A percentile compares a stretch with the other conserved stretches of the same genome.
phyloP scores from a whole-genome alignment of 2,797 vertebrate genomes.

The Crenichthys baileyi region DNA sequence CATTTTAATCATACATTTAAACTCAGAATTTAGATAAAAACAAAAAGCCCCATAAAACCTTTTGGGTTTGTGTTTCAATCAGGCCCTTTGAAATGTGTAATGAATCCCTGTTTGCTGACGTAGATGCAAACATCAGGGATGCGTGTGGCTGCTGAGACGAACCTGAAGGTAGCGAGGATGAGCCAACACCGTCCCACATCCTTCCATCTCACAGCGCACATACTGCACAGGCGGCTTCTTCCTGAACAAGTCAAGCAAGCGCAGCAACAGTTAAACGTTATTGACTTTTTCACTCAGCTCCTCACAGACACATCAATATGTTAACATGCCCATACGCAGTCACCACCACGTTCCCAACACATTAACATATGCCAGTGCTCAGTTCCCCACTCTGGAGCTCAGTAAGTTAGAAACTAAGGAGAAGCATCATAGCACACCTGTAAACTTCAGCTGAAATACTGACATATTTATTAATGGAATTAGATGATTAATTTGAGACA shows the following conservation, averaged over 20 bases:
- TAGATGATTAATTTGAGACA: background rate
- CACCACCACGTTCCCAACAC: background rate
- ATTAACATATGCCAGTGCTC: no score
- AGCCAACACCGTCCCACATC: conserved; percentile 95
- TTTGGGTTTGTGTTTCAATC: background rate
- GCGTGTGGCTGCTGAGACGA: conserved; percentile 36
- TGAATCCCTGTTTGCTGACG: background rate
- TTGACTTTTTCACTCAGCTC: background rate
- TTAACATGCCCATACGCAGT: background rate
- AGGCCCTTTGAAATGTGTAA: background rate
- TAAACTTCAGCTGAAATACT: background rate
- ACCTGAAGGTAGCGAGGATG: conserved; percentile 98
- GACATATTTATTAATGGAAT: background rate
- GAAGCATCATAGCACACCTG: background rate
- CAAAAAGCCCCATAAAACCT: background rate
- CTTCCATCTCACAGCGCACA: conserved; percentile 98
- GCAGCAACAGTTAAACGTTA: background rate
- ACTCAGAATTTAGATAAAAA: background rate
- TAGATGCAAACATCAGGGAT: background rate
- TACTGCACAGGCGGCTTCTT: conserved; percentile 99
- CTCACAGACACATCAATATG: background rate
- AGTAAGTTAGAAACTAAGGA: background rate
- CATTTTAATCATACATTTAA: background rate
- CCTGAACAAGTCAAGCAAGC: conserved; percentile 69
- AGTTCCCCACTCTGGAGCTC: no score